Conservation (phyloP, 2,113 vertebrate species). For the Mormyrus iriodes region DNA sequence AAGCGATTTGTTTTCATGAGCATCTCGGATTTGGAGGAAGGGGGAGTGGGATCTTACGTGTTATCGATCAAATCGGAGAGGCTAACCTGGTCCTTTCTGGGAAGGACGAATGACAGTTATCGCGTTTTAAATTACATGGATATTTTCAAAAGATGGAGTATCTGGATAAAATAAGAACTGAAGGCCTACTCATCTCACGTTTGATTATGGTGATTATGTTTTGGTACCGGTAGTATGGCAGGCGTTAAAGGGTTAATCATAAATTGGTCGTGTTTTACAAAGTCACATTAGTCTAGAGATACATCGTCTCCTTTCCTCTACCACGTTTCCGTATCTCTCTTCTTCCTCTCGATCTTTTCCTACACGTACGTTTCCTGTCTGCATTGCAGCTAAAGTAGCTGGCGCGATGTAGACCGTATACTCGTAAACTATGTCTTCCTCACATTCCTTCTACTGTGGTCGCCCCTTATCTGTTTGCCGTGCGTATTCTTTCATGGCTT, state of each 20-base stretch:
- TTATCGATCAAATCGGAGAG: not conserved
- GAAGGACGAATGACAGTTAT: not conserved
- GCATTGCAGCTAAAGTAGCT: constrained; percentile 24
- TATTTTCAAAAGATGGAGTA: not conserved
- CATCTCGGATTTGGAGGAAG: not conserved
- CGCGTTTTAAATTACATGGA: not conserved
- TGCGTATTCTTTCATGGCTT: not conserved
- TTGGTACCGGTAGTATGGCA: not conserved
- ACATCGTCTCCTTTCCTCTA: not conserved
- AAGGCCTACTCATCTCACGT: not conserved
- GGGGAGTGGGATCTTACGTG: not conserved
- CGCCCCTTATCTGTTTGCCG: not conserved
- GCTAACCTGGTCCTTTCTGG: not conserved
- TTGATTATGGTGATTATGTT: not conserved
- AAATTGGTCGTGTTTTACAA: not conserved
- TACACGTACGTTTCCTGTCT: constrained; percentile 1
- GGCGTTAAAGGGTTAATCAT: not conserved
- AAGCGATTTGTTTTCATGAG: not conserved
- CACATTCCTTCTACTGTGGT: not conserved
- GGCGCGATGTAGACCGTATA: not conserved
- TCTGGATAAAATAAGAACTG: not conserved
- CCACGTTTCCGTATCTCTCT: not conserved
- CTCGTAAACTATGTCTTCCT: not conserved
- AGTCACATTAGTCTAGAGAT: not conserved
- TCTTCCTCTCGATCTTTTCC: not conserved